These are phyloP conservation scores for Tautogolabrus adspersus DNA, from an alignment of 2,113 vertebrate species.

Conservation along the genomic window DNA sequence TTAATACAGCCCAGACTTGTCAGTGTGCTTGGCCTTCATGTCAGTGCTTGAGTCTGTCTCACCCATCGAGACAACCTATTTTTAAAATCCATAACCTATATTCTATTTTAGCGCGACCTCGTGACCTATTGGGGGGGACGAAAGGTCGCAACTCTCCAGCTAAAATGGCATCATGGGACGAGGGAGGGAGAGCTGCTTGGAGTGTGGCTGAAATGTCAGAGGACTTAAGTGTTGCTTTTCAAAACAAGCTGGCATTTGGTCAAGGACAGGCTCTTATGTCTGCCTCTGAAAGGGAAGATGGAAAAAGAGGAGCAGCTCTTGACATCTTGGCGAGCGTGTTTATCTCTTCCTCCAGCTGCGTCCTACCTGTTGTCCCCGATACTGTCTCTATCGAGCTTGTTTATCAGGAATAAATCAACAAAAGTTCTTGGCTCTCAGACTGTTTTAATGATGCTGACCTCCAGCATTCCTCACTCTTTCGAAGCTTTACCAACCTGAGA, in stretches of 20 bases:
- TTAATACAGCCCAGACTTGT: slow-evolving; percentile 6
- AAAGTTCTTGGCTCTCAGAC: not conserved
- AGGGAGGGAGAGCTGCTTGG: not conserved
- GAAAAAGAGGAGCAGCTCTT: slow-evolving; percentile 46
- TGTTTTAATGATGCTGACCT: not conserved
- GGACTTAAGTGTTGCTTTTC: slow-evolving; percentile 76
- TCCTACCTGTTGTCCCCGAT: slow-evolving; percentile 16
- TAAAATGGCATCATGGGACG: slow-evolving; percentile 24
- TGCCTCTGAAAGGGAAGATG: slow-evolving; percentile 48
- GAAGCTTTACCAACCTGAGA: not conserved
- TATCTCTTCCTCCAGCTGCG: slow-evolving; percentile 27
- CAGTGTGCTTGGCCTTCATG: not conserved
- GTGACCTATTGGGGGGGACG: not conserved
- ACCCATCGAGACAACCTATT: not conserved
- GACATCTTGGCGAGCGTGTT: slow-evolving; percentile 23
- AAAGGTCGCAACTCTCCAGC: not conserved
- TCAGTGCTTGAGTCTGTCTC: not conserved
- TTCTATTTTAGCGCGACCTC: slow-evolving; percentile 48
- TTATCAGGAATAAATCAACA: slow-evolving; percentile 6
- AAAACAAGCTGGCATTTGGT: slow-evolving; percentile 80
- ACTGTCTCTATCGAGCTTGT: not conserved
- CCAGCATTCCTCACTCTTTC: not conserved
- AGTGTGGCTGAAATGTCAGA: slow-evolving; percentile 71
- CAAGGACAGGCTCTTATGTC: slow-evolving; percentile 43
- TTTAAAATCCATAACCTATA: slow-evolving; percentile 38